phyloP scores from a whole-genome alignment of 2,797 vertebrate genomes.

The Lycodopsis pacificus region DNA sequence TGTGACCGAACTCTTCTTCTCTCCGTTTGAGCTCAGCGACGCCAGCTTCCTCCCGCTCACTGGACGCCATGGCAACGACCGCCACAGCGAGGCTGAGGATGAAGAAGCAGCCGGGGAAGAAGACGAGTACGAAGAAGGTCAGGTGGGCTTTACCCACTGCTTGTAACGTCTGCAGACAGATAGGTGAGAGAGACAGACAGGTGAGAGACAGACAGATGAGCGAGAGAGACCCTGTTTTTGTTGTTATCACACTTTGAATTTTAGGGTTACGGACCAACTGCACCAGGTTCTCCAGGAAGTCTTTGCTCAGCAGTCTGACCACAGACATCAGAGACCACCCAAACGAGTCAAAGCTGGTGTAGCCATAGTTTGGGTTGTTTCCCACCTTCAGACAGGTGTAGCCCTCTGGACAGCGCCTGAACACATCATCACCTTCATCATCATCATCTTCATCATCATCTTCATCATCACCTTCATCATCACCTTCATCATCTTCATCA shows the following conservation, averaged over 20 bases:
- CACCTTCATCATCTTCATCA: neutral
- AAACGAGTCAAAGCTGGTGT: slow-evolving; percentile 91
- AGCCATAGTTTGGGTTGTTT: slow-evolving; percentile 91
- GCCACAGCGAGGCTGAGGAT: slow-evolving; percentile 92
- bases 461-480: neutral
- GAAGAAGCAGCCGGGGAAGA: slow-evolving; percentile 92
- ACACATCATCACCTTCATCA: neutral
- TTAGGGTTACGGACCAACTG: slow-evolving; percentile 79
- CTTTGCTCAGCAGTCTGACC: slow-evolving; percentile 91
- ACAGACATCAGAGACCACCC: slow-evolving; percentile 92
- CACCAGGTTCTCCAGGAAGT: slow-evolving; percentile 92
- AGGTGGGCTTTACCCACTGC: slow-evolving; percentile 87
- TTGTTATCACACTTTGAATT: no score
- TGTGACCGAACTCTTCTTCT: slow-evolving; percentile 88
- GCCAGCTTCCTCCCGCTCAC: slow-evolving; percentile 86
- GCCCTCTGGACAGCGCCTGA: slow-evolving; percentile 90
- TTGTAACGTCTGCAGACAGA: slow-evolving; percentile 83
- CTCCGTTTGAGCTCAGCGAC: slow-evolving; percentile 85
- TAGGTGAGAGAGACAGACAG: neutral
- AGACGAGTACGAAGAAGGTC: slow-evolving; percentile 89
- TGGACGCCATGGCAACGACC: slow-evolving; percentile 88
- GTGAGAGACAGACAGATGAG: neutral
- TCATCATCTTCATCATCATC: neutral
- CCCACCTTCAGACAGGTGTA: slow-evolving; percentile 85
- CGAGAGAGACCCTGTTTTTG: neutral